Percentiles rank a stretch among this genome's conserved stretches.
These are phyloP conservation scores for Phoxinus phoxinus DNA, from an alignment of 2,113 vertebrate species.

Conservation along the genomic window DNA sequence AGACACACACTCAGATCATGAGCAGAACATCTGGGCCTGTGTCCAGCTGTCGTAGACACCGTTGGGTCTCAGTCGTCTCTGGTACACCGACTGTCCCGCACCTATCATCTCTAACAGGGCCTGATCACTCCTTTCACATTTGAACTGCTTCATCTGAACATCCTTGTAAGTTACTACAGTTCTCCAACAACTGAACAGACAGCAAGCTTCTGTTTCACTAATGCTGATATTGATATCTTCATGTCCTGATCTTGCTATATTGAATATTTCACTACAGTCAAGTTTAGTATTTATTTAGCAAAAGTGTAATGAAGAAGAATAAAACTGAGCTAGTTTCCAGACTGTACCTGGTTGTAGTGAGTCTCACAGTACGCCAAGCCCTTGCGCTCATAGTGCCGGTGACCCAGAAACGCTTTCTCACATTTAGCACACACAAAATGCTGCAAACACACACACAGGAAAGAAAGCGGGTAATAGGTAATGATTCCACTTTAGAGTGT, in stretches of 20 bases:
- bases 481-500: too few species aligned
- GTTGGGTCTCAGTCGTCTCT: neutral
- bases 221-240: neutral
- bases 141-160: neutral
- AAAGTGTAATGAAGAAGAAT: too few species aligned
- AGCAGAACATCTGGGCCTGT: neutral
- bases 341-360: constrained; percentile 97
- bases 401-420: constrained; percentile 99
- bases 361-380: constrained; percentile 97
- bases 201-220: neutral
- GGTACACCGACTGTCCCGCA: neutral
- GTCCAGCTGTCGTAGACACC: neutral
- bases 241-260: too few species aligned
- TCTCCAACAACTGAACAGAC: neutral
- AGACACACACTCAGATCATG: neutral
- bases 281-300: too few species aligned
- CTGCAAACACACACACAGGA: constrained; percentile 74
- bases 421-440: constrained; percentile 99
- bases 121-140: neutral
- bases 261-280: too few species aligned
- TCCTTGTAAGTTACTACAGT: neutral
- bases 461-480: too few species aligned
- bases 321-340: neutral
- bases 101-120: neutral
- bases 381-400: constrained; percentile 96